Base-by-base conservation (phyloP, 2,113 vertebrate genomes). In the Acanthochromis polyacanthus region DNA sequence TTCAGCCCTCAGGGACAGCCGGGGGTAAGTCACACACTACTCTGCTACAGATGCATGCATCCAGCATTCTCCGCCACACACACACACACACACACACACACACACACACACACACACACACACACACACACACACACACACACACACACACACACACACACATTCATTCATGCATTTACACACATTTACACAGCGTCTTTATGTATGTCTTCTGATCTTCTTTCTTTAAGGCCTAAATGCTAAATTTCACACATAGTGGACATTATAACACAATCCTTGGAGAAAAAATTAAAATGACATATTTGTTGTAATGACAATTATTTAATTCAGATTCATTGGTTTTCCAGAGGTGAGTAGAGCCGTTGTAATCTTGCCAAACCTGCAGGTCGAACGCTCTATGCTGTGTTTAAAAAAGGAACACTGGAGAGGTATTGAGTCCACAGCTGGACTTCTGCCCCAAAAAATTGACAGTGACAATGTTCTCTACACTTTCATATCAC, bases 21-120 rank as follows among this genome's bases (percentile, higher is more conserved):
- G 52, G 65, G 86, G 93, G 93, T 94, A 92, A 94, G 92, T 94
- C 73, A 76, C 78, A 90, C 84, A 86, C 76, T 55, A 78, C 80
- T 75, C 79, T 51, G 43, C 86, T 64, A 58, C 81, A 85, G 78
- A 80, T n/a, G 23, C 67, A 78, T 60, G 53, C 57, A 51, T 25
- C 57, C 6, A 56, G 51, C 59, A 55, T 38, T 46, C 67, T 74
- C 65, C 30, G 30, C 43, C 28, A 52, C 76, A 57, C 60, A 28
- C 62, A 56, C 46, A 61, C 52, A 45, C 69, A 30, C 58, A 58
- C 52, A 10, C 38, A 40, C 38, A 40, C 38, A 40, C 38, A 10
- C 38, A 14, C 40, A 14, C 11, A 43, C 40, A 43, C 40, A 43
- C 40, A 43, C 40, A 15, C 40, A 14, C 40, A 14, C 40, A 14